phyloP scores from a whole-genome alignment of 2,113 vertebrate genomes.

The Urocolius indicus region DNA sequence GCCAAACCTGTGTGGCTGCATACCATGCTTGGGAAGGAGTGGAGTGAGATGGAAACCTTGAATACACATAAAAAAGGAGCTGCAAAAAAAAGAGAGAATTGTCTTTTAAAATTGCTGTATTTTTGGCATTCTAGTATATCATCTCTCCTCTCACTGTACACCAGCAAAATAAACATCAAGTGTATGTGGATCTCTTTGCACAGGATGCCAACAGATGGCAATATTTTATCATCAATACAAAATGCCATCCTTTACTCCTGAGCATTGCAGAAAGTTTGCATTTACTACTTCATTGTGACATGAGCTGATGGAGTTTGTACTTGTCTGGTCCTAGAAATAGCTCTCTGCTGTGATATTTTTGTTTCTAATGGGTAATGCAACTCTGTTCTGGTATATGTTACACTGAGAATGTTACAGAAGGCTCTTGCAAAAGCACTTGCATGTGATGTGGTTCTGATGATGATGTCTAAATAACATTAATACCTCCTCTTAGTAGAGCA shows the following conservation, averaged over 20 bases:
- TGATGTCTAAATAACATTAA: neutral
- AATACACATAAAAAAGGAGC: neutral
- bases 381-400: neutral
- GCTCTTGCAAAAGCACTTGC: slow-evolving; percentile 19
- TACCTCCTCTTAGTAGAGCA: neutral
- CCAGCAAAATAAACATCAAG: neutral
- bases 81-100: neutral
- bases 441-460: neutral
- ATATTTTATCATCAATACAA: slow-evolving; percentile 72
- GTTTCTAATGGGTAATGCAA: neutral
- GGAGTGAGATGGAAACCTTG: neutral
- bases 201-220: slow-evolving; percentile 81
- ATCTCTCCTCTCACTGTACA: neutral
- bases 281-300: neutral
- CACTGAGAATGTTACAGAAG: neutral
- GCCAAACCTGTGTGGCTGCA: neutral
- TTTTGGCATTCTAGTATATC: neutral
- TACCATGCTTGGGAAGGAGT: neutral
- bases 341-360: neutral
- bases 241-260: neutral
- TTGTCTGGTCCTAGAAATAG: neutral
- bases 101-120: neutral
- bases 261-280: neutral
- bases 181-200: slow-evolving; percentile 26
- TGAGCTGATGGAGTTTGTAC: neutral